Conservation (phyloP, 2,888 invertebrate species). For the Rhimphoctona megacephalus region DNA sequence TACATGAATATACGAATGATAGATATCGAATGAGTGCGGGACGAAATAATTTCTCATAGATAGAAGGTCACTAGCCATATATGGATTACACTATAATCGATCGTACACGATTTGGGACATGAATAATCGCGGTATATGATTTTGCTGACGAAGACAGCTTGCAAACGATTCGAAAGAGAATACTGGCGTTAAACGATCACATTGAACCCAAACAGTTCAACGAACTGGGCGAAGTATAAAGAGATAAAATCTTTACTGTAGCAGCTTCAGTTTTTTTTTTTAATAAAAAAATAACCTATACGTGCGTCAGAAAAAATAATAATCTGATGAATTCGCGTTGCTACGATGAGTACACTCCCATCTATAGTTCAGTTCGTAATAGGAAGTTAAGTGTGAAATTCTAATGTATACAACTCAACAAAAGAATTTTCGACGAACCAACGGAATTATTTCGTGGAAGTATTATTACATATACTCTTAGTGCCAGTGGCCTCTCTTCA, state of each 20-base stretch:
- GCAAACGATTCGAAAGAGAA: constrained; percentile 27
- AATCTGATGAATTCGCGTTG: background rate
- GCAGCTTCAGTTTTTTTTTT: background rate
- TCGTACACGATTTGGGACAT: background rate
- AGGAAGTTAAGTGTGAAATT: background rate
- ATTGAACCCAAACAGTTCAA: constrained; percentile 62
- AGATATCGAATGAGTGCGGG: constrained; percentile 17
- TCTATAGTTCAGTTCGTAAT: no score
- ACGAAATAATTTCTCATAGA: constrained; percentile 19
- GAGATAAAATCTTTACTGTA: constrained; percentile 27
- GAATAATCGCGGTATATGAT: constrained; percentile 9
- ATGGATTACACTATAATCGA: constrained; percentile 39
- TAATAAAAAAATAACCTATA: background rate
- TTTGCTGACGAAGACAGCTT: constrained; percentile 14
- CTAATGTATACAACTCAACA: constrained; percentile 1
- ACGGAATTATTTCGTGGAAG: constrained; percentile 31
- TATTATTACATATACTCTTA: background rate
- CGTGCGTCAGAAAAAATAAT: background rate
- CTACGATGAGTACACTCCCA: background rate
- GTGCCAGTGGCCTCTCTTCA: constrained; percentile 37
- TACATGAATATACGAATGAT: constrained; percentile 36
- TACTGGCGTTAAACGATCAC: constrained; percentile 63
- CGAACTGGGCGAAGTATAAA: constrained; percentile 38
- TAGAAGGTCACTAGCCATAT: constrained; percentile 23
- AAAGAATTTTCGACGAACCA: constrained; percentile 1